Base-by-base conservation (phyloP, 2,797 vertebrate genomes). In the Pygocentrus nattereri region DNA sequence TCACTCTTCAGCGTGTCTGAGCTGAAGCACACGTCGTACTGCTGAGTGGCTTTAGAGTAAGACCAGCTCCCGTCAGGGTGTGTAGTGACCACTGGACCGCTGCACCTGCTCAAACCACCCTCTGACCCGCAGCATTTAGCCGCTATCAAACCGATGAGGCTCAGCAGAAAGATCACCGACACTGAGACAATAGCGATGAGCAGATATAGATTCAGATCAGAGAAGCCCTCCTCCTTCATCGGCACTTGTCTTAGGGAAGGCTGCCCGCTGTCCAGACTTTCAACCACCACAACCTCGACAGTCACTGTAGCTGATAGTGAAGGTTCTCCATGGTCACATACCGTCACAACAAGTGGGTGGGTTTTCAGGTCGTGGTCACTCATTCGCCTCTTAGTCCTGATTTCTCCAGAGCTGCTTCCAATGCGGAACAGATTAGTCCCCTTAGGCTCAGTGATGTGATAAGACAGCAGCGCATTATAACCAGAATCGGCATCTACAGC, bases 21-120 rank as follows among this genome's bases (percentile, higher is more conserved):
- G n/a, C 84, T 86, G 75, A 89, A 86, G 73, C 88, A 89, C 81
- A 86, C 86, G 74, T 87, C 83, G 77, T 89, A 89, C 76, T 87
- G 85, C 76, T 89, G 83, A 56, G 85, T 87, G 25, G 87, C 79
- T 82, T 87, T 86, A 4, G 86, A 87, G 81, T 82, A 87, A 72
- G 86, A 85, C 85, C 86, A 87, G 79, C 84, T 88, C 34, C 86
- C 88, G 50, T 87, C 85, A 74, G 86, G 84, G 81, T 87, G 86
- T 21, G 84, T 85, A 69, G 64, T 85, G 84, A 87, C 79, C 84
- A 87, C 78, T 77, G 86, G 86, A 81, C 82, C 73, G 49, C 81
- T 64, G 69, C 78, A 87, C n/a, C 74, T 75, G 72, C 81, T 81
- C 52, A 87, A 87, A 78, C 56, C 67, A 38, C 50, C 68, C 34